Conservation (phyloP, 2,888 invertebrate species). For the Macrostomum cliftonense region DNA sequence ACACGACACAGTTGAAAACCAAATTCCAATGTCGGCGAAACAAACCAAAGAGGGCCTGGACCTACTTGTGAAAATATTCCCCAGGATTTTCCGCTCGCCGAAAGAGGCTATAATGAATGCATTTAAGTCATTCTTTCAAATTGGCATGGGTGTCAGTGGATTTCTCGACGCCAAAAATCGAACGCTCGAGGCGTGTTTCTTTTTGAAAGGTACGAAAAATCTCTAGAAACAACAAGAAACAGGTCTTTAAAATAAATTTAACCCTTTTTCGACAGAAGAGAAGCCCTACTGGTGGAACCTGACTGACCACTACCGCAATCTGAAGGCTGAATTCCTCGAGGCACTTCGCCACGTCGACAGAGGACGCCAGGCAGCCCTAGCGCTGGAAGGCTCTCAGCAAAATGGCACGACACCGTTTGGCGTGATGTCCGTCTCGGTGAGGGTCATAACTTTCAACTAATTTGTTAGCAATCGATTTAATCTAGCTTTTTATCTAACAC, state of each 20-base stretch:
- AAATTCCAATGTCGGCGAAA: slow-evolving; percentile 1
- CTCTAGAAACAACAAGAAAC: neutral
- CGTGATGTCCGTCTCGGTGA: no score
- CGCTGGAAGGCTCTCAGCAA: no score
- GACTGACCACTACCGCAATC: slow-evolving; percentile 12
- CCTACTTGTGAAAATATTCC: neutral
- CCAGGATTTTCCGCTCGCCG: slow-evolving; percentile 3
- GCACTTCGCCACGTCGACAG: no score
- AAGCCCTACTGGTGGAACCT: slow-evolving; percentile 20
- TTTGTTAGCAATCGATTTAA: no score
- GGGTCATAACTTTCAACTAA: no score
- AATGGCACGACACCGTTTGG: no score
- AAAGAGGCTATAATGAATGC: slow-evolving; percentile 14
- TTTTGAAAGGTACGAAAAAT: slow-evolving; percentile 14
- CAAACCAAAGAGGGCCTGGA: neutral
- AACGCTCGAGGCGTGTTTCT: slow-evolving; percentile 17
- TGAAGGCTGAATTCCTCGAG: slow-evolving; percentile 9
- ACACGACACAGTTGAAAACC: slow-evolving; percentile 1
- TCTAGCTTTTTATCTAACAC: no score
- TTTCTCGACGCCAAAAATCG: slow-evolving; percentile 17
- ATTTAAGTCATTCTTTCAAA: slow-evolving; percentile 14
- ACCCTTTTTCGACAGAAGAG: neutral
- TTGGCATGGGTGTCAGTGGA: slow-evolving; percentile 14
- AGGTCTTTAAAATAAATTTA: no score
- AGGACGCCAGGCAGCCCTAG: no score